Conservation (phyloP, 2,113 vertebrate species). For the Pogona vitticeps region DNA sequence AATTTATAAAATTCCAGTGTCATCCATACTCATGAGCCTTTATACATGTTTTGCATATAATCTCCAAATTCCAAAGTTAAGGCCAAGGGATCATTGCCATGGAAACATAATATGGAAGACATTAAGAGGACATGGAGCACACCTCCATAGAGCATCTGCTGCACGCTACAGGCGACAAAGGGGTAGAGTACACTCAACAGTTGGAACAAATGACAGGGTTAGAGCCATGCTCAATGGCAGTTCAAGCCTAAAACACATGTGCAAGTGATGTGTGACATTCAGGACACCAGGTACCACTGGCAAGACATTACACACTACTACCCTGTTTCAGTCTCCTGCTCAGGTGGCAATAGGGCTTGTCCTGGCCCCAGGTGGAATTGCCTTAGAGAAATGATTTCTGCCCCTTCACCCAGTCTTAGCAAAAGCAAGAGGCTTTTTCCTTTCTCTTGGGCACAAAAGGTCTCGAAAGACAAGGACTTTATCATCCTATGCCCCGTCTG, state of each 20-base stretch:
- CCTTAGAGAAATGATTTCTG: not conserved
- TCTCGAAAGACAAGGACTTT: conserved; percentile 7
- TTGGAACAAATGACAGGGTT: conserved; percentile 53
- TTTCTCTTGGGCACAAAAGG: not conserved
- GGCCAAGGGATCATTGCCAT: conserved; percentile 92
- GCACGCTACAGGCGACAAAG: conserved; percentile 20
- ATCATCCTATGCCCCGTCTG: conserved; percentile 36
- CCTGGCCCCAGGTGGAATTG: not conserved
- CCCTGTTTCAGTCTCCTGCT: conserved; percentile 30
- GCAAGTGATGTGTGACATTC: conserved; percentile 22
- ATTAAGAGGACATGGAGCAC: conserved; percentile 82
- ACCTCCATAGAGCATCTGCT: conserved; percentile 53
- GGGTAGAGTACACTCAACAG: conserved; percentile 56
- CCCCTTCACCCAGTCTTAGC: not conserved
- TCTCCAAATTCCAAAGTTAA: conserved; percentile 91
- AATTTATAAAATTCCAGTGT: conserved; percentile 98
- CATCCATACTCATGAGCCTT: conserved; percentile 87
- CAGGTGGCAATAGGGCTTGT: conserved; percentile 28
- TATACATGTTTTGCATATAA: conserved; percentile 91
- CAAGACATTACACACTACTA: conserved; percentile 30
- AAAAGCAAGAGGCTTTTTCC: conserved; percentile 16
- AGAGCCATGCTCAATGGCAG: conserved; percentile 56
- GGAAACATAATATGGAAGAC: conserved; percentile 88
- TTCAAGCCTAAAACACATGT: conserved; percentile 52
- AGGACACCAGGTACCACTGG: conserved; percentile 33